Base-by-base conservation (phyloP, 1,140 invertebrate species). In the Bombus fervidus region DNA sequence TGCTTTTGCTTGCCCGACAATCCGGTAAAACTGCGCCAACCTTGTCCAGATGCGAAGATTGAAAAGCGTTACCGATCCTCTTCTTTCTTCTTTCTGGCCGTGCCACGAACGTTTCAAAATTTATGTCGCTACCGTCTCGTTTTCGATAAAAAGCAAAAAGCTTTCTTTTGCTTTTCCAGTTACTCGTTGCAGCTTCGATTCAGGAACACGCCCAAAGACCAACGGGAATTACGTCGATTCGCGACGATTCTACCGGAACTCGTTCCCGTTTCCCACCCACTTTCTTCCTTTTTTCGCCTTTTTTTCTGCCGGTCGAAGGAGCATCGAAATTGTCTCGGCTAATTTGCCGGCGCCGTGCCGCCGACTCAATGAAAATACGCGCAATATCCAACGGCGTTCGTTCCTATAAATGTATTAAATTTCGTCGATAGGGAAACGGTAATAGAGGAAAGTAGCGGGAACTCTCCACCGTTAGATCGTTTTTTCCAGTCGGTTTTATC, bases 401-500 rank as follows among this genome's bases (percentile, higher is more conserved):
- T 59, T 62, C 22, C 47, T 47, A 71, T 71, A 78, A 84, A 80
- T 39, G 71, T 81, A 74, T 85, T 57, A 66, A 85, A 66, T 85
- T 74, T 74, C 28, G 43, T 34, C 31, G 77, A 62, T 39, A 37
- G 69, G 34, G 59, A 31, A 15, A 53, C 3, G 79, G 43, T 81
- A 74, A 75, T 43, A 43, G 43, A 34, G 2, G 71, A 81, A 68
- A 81, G 71, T 43, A 74, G 71, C 71, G 69, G 57, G 62, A 64
- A 43, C 62, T 57, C 69, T 10, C 31, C 73, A 8, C n/a, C 43
- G 37, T 74, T 69, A 25, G 73, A 75, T 83, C 68, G 80, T 84
- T 89, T 86, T 93, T 92, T 92, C 91, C 86, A 91, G 89, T 90
- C 83, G 89, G 78, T 93, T 93, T 90, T 89, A 86, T 75, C 76